A percentile compares a stretch with the other conserved stretches of the same genome.
These are phyloP conservation scores for Rhimphoctona megacephalus DNA, from an alignment of 2,888 invertebrate species.

Conservation along the genomic window DNA sequence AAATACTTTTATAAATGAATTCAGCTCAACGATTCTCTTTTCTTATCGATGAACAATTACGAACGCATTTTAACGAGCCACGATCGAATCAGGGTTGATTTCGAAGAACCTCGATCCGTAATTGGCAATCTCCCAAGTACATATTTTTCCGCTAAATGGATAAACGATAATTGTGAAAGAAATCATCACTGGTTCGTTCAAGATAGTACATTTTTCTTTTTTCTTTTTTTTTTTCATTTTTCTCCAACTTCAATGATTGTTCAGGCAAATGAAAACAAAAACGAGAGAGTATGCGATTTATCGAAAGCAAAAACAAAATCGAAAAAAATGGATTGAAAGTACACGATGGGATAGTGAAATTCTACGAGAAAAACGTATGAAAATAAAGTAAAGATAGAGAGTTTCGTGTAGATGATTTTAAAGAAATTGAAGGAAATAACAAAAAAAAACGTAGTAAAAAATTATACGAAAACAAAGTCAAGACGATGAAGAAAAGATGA, in stretches of 20 bases:
- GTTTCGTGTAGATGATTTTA: conserved; percentile 60
- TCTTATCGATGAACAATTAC: too few species aligned
- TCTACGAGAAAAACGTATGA: conserved; percentile 24
- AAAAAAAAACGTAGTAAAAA: conserved; percentile 17
- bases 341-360: conserved; percentile 45
- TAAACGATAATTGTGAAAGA: conserved; percentile 35
- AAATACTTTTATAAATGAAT: background rate
- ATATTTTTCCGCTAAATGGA: conserved; percentile 31
- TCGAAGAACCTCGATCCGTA: background rate
- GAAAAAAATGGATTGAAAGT: conserved; percentile 57
- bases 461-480: conserved; percentile 34
- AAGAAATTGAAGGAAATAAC: conserved; percentile 38
- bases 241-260: conserved; percentile 26
- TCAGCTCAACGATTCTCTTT: conserved; percentile 22
- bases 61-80: conserved; percentile 36
- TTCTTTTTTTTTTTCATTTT: too few species aligned
- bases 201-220: background rate
- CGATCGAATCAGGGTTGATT: conserved; percentile 25
- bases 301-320: background rate
- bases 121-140: conserved; percentile 39
- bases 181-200: conserved; percentile 10
- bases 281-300: conserved; percentile 17
- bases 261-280: conserved; percentile 9
- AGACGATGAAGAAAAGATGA: conserved; percentile 15
- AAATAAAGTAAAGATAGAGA: conserved; percentile 26